These are phyloP conservation scores for Luperina nickerlii DNA, from an alignment of 2,888 invertebrate species.

Conservation along the genomic window DNA sequence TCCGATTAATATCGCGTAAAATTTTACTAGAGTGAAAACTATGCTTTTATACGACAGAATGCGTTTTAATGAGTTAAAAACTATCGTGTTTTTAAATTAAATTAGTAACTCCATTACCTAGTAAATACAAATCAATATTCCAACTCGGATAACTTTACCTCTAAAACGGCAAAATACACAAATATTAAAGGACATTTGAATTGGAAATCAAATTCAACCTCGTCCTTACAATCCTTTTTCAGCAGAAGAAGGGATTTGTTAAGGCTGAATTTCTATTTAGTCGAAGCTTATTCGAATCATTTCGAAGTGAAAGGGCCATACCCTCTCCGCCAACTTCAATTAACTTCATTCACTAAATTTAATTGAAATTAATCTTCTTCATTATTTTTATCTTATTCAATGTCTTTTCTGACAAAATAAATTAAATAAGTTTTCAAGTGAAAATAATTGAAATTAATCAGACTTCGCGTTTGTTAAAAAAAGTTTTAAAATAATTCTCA, in stretches of 20 bases:
- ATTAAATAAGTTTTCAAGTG: slow-evolving; percentile 13
- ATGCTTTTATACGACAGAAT: background rate
- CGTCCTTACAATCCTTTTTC: slow-evolving; percentile 41
- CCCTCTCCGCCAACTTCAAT: slow-evolving; percentile 48
- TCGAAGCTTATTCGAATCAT: slow-evolving; percentile 43
- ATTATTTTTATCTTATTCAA: slow-evolving; percentile 52
- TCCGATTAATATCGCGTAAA: too few species aligned
- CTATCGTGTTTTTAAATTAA: background rate
- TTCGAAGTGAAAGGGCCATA: slow-evolving; percentile 48
- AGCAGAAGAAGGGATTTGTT: slow-evolving; percentile 42
- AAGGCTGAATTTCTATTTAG: slow-evolving; percentile 53
- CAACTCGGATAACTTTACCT: background rate
- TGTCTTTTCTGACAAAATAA: slow-evolving; percentile 29
- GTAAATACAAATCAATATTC: background rate
- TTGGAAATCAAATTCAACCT: slow-evolving; percentile 44
- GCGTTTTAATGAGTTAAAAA: too few species aligned
- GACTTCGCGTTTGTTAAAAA: slow-evolving; percentile 8
- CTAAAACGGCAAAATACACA: slow-evolving; percentile 4
- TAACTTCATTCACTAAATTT: slow-evolving; percentile 54
- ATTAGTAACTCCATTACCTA: background rate
- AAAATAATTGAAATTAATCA: slow-evolving; percentile 35
- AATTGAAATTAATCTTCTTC: slow-evolving; percentile 57
- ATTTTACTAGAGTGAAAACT: background rate
- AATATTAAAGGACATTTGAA: slow-evolving; percentile 39
- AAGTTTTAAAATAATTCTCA: background rate